Evolutionary conservation across 2,113 vertebrate species (phyloP), one percentile per base, ranked within the genome.

Genomic region (Zosterops borbonicus): DNA sequence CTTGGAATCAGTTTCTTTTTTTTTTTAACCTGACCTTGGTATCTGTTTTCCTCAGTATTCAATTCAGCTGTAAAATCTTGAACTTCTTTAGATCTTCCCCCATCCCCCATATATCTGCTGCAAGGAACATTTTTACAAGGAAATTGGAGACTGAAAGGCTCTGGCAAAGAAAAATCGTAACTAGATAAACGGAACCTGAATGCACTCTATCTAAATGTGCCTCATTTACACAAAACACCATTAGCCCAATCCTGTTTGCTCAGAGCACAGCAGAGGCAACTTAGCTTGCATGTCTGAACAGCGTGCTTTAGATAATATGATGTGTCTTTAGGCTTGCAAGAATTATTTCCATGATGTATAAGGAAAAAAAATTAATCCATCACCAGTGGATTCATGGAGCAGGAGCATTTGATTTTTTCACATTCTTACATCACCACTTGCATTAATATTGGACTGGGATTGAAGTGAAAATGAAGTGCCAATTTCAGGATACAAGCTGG

Each of bases 1-100:
- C 94, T 94, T 90, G 84, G 75, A 98, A 98, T 97, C 93, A 97
- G 97, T 96, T 97, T 91, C 83, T 96, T 96, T 97, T 39, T 37
- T 39, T 39, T 39, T 39, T 97, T 94, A 90, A 58, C 50, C 73
- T 95, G 97, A 97, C 96, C 96, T 97, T 97, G 92, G 70, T 94
- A 96, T 88, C 58, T 79, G 41, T 94, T 97, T 96, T 95, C 69
- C n/a, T 87, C 75, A 52, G 44, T 44, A 56, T 89, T 97, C 89
- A 93, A 84, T 85, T 94, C 81, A 87, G 70, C 85, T 96, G 95
- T 92, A 95, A 96, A 96, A 95, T 97, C 89, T 90, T 94, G 89
- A 98, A 97, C 95, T 97, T 91, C 49, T 56, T 24, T 27, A 97
- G 91, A 96, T 73, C 90, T 97, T 77, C 19, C 24, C 35, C 58